Conservation (phyloP, 2,113 vertebrate species). For the Alligator mississippiensis region DNA sequence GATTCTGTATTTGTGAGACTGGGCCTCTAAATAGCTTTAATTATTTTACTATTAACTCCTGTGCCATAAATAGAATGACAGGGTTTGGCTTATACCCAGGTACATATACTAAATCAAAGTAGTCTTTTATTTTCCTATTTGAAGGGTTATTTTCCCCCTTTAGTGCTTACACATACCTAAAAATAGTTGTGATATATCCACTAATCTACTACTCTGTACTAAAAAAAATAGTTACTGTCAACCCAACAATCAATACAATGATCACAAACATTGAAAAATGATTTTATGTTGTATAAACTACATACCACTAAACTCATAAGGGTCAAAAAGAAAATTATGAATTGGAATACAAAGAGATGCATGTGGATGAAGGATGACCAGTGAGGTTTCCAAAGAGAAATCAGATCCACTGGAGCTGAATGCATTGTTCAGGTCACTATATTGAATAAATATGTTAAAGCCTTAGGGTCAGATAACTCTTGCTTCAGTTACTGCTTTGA, state of each 20-base stretch:
- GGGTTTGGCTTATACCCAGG: background rate
- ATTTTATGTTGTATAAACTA: background rate
- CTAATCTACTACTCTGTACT: background rate
- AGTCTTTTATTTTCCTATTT: background rate
- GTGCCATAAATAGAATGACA: background rate
- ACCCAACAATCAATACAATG: background rate
- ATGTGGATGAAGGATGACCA: background rate
- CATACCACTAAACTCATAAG: background rate
- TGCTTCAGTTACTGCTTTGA: background rate
- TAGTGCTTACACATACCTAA: background rate
- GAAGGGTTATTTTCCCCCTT: background rate
- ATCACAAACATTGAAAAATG: background rate
- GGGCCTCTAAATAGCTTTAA: background rate
- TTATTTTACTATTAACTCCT: conserved; percentile 6
- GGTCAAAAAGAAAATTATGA: background rate
- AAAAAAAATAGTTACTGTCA: background rate
- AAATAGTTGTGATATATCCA: background rate
- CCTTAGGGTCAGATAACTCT: background rate
- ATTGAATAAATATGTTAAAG: background rate
- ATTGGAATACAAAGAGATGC: background rate
- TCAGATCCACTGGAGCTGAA: background rate
- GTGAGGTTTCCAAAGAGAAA: background rate
- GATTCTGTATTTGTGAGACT: background rate
- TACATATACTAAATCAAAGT: background rate
- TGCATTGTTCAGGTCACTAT: fast-evolving